These are phyloP conservation scores for Drosophila ficusphila DNA, from an alignment of 1,140 invertebrate species.

Conservation along the genomic window DNA sequence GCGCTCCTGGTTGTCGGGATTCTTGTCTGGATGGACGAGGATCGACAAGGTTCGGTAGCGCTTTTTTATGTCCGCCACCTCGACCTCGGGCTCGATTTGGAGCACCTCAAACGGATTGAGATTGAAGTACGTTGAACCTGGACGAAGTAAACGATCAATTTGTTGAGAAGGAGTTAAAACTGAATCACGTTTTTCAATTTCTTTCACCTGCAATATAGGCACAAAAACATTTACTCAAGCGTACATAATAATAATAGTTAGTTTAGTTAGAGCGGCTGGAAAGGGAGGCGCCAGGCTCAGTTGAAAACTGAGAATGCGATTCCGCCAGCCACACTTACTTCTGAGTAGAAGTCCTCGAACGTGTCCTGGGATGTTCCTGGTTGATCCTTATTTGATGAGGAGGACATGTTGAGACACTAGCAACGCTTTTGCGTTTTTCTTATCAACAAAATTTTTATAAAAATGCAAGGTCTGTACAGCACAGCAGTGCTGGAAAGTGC, in stretches of 20 bases:
- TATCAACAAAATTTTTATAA: slow-evolving; percentile 20
- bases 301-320: not conserved
- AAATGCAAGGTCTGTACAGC: slow-evolving; percentile 28
- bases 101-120: slow-evolving; percentile 98
- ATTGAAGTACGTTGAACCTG: slow-evolving; percentile 98
- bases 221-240: slow-evolving; percentile 69
- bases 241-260: slow-evolving; percentile 36
- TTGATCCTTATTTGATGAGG: slow-evolving; percentile 54
- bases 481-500: not conserved
- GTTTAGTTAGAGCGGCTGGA: slow-evolving; percentile 23
- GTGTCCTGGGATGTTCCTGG: slow-evolving; percentile 76
- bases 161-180: slow-evolving; percentile 96
- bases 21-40: slow-evolving; percentile 94
- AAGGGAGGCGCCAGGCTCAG: slow-evolving; percentile 24
- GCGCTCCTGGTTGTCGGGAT: slow-evolving; percentile 95
- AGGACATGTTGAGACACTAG: slow-evolving; percentile 53
- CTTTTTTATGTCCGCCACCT: slow-evolving; percentile 97
- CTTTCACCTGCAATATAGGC: slow-evolving; percentile 84
- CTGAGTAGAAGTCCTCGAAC: slow-evolving; percentile 82
- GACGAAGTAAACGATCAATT: slow-evolving; percentile 95
- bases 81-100: slow-evolving; percentile 95
- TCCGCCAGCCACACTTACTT: slow-evolving; percentile 72
- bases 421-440: slow-evolving; percentile 12
- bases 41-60: slow-evolving; percentile 98
- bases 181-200: slow-evolving; percentile 84